These are phyloP conservation scores for Spilosoma lubricipeda DNA, from an alignment of 2,888 invertebrate species.

Conservation along the genomic window DNA sequence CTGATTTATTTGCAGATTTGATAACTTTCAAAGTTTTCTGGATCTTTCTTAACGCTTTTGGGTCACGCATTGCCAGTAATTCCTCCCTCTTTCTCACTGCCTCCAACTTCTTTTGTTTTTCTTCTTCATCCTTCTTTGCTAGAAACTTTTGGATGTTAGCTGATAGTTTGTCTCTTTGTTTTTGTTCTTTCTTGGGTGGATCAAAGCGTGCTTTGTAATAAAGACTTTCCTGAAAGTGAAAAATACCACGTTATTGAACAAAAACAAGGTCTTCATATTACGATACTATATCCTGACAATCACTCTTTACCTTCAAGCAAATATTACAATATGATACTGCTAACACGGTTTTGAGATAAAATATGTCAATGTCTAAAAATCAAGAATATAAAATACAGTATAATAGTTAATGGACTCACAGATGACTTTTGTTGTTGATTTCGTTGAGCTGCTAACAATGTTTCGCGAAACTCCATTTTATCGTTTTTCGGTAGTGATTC, in stretches of 20 bases:
- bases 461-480: constrained; percentile 83
- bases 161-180: constrained; percentile 89
- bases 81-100: constrained; percentile 89
- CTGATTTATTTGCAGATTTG: constrained; percentile 95
- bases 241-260: constrained; percentile 1
- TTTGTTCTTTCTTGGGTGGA: constrained; percentile 92
- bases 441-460: constrained; percentile 80
- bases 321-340: constrained; percentile 6
- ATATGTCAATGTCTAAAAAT: constrained; percentile 29
- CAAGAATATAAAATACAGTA: constrained; percentile 47
- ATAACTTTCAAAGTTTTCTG: constrained; percentile 94
- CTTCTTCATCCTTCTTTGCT: constrained; percentile 93
- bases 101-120: constrained; percentile 87
- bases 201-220: constrained; percentile 93
- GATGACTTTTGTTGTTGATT: constrained; percentile 86
- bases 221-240: constrained; percentile 67
- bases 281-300: not conserved
- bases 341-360: constrained; percentile 11
- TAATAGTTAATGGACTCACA: constrained; percentile 69
- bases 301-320: not conserved
- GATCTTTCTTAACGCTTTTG: constrained; percentile 91
- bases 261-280: constrained; percentile 5
- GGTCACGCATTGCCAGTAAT: constrained; percentile 88
- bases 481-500: constrained; percentile 31
- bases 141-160: constrained; percentile 94